Percentiles rank a stretch among this genome's conserved stretches.
Evolutionary conservation across 1,140 invertebrate genomes (phyloP).

Genomic region (Pseudobourletiella spinata): DNA sequence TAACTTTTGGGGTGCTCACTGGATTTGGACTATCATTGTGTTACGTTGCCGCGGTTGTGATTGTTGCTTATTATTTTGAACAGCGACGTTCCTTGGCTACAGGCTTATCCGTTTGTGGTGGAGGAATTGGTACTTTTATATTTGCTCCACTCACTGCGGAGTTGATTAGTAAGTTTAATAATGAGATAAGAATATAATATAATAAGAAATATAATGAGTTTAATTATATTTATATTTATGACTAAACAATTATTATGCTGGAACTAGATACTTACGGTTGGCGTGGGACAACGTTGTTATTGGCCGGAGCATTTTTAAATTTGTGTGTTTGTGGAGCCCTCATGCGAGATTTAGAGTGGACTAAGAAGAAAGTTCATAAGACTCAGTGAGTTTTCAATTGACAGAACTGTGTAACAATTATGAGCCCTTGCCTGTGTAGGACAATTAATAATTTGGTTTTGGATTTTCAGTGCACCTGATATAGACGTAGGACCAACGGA

Average conservation of each 20-base stretch:
- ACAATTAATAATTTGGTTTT: background rate
- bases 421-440: background rate
- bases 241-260: too few relatives aligned
- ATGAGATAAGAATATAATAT: background rate
- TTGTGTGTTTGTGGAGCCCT: conserved; percentile 75
- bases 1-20: conserved; percentile 76
- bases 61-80: conserved; percentile 94
- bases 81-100: conserved; percentile 83
- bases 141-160: conserved; percentile 77
- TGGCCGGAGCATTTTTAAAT: conserved; percentile 76
- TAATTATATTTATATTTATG: too few relatives aligned
- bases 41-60: conserved; percentile 75
- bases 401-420: too few relatives aligned
- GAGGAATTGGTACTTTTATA: conserved; percentile 80
- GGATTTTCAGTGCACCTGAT: background rate
- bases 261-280: conserved; percentile 64
- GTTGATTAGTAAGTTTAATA: conserved; percentile 46
- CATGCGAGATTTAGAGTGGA: conserved; percentile 63
- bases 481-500: conserved; percentile 12
- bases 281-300: conserved; percentile 72
- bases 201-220: background rate
- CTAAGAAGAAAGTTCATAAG: conserved; percentile 30
- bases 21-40: conserved; percentile 79
- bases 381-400: background rate
- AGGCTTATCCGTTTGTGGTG: conserved; percentile 83